Evolutionary conservation across 2,888 invertebrate genomes (phyloP), one percentile per base, ranked within the genome.

Genomic region (Itoplectis maculator): DNA sequence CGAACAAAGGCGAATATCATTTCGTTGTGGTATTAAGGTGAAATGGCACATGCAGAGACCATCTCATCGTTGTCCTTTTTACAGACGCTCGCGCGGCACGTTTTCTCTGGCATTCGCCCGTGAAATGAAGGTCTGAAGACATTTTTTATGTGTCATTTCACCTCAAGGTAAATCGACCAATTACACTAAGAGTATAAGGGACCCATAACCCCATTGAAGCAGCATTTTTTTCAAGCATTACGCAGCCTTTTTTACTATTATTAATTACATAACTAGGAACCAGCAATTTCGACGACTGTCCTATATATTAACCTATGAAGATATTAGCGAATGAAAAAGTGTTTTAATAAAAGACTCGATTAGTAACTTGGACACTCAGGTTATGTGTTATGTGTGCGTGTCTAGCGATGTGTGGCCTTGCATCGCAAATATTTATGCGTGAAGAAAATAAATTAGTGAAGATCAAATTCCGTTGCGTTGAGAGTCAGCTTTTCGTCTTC

Each of bases 401-500:
- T 40, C 15, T 8, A 37, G 18, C 35, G 2, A 18, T 18, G 61
- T 61, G 61, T 40, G 37, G 40, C 61, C 9, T 61, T 18, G 61
- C 61, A 61, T 61, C 37, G 37, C 37, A 37, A 61, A 61, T n/a
- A 56, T 8, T n/a, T 4, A 61, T 37, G 37, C 37, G 8, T 37
- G 35, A 61, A 35, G 18, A 61, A 37, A 18, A 40, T 8, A 29
- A n/a, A n/a, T n/a, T 29, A 29, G 29, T 37, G 11, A 61, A 61
- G 35, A 61, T 61, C 15, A 37, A 61, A 61, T 61, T 37, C 61
- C 61, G 15, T 61, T 61, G 61, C 37, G 61, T 37, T 37, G 54
- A 73, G 45, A 73, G 45, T 35, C 66, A 63, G 54, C 61, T 65
- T 74, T 81, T 78, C 73, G 68, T 74, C 73, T 78, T 68, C 29